Percentiles rank a stretch among this genome's conserved stretches.
These are phyloP conservation scores for Nycticebus coucang DNA, from an alignment of 2,113 vertebrate genomes.

Conservation along the genomic window DNA sequence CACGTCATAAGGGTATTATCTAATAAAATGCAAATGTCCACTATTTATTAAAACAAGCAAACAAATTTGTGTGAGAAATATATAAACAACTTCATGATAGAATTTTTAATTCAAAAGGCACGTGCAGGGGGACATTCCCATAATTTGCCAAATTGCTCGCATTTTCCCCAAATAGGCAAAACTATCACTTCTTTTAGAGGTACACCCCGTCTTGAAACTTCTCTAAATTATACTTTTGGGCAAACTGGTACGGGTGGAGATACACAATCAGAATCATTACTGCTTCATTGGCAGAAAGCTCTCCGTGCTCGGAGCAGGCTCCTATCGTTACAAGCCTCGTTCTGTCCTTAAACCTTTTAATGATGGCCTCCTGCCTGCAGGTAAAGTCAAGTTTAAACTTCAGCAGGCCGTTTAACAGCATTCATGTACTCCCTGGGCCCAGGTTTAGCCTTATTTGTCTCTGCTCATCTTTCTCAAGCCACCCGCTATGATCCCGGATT, in stretches of 20 bases:
- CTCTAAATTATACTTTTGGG: not conserved
- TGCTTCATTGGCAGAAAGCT: not conserved
- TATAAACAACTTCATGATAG: not conserved
- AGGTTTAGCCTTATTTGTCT: not conserved
- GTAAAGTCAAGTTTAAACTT: not conserved
- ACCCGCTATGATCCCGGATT: not conserved
- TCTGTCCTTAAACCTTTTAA: not conserved
- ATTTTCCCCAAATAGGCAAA: not conserved
- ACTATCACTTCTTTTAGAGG: not conserved
- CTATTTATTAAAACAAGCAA: not conserved
- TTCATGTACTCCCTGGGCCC: not conserved
- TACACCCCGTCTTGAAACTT: not conserved
- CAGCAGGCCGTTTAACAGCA: not conserved
- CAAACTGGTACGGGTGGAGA: not conserved
- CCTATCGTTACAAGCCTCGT: fast-evolving
- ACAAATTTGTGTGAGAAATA: not conserved
- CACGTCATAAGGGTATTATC: not conserved
- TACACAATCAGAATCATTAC: too few relatives aligned
- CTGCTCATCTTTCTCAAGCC: not conserved
- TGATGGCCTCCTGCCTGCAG: not conserved
- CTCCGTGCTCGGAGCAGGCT: not conserved
- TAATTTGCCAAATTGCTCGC: not conserved
- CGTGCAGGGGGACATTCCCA: not conserved
- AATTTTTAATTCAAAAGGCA: not conserved
- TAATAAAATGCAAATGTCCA: not conserved